phyloP scores from a whole-genome alignment of 2,888 invertebrate genomes.

The Drosophila nr. perissopoda region DNA sequence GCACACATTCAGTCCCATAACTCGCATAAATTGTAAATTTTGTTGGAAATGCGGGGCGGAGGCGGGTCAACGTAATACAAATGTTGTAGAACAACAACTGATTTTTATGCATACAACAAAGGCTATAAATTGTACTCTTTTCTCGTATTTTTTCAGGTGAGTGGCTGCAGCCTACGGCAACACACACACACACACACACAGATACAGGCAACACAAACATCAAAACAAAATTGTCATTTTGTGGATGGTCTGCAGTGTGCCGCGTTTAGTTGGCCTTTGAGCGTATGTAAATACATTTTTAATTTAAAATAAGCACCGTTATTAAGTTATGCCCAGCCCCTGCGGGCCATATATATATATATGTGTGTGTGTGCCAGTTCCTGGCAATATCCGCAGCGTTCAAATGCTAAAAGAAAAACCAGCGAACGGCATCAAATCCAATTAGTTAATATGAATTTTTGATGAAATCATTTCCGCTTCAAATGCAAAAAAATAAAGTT shows the following conservation, averaged over 20 bases:
- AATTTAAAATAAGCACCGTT: constrained; percentile 72
- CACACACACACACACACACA: background rate
- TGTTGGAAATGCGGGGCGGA: constrained; percentile 20
- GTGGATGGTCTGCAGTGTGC: constrained; percentile 30
- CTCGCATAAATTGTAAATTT: constrained; percentile 35
- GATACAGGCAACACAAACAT: constrained; percentile 5
- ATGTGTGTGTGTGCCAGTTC: constrained; percentile 23
- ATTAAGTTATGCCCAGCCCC: constrained; percentile 54
- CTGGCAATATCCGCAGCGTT: constrained; percentile 63
- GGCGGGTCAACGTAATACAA: constrained; percentile 9
- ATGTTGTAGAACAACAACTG: constrained; percentile 19
- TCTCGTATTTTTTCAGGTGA: constrained; percentile 44
- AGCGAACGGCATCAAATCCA: constrained; percentile 71
- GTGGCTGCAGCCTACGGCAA: constrained; percentile 19
- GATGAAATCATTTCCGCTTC: constrained; percentile 79
- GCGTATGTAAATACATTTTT: constrained; percentile 71
- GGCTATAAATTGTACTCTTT: constrained; percentile 46
- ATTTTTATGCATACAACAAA: constrained; percentile 40
- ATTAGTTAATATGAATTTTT: constrained; percentile 82
- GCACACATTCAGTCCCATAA: constrained; percentile 30
- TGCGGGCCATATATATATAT: background rate
- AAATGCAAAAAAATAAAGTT: constrained; percentile 58
- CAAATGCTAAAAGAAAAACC: constrained; percentile 18
- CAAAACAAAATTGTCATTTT: constrained; percentile 28
- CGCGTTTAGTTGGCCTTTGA: constrained; percentile 43